A percentile compares a stretch with the other conserved stretches of the same genome.
These are phyloP conservation scores for Agriopis aurantiaria DNA, from an alignment of 2,888 invertebrate species.

Conservation along the genomic window DNA sequence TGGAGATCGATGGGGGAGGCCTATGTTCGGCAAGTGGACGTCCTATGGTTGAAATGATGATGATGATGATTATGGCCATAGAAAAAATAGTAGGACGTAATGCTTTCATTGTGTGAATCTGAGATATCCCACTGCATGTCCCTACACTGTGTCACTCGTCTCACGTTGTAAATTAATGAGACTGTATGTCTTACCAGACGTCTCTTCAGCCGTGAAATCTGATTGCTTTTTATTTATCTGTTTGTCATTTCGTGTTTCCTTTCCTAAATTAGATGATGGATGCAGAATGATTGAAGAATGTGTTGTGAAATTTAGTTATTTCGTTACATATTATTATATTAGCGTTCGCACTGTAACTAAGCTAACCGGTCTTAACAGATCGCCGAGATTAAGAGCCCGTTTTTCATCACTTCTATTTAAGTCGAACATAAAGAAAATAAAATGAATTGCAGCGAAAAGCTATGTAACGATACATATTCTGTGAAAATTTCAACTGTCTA, in stretches of 20 bases:
- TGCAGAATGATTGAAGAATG: constrained; percentile 9
- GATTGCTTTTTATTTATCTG: constrained; percentile 49
- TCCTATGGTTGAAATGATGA: too few species aligned
- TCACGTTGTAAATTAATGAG: constrained; percentile 55
- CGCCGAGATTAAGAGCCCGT: background rate
- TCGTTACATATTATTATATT: constrained; percentile 3
- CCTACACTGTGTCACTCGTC: constrained; percentile 38
- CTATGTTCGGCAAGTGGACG: too few species aligned
- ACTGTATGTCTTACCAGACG: constrained; percentile 51
- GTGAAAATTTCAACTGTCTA: too few species aligned
- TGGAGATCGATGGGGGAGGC: too few species aligned
- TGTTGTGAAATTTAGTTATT: constrained; percentile 13
- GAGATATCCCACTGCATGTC: constrained; percentile 3
- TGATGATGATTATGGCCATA: too few species aligned
- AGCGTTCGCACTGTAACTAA: background rate
- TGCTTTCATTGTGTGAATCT: background rate
- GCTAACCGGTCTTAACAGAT: background rate
- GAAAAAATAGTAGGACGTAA: too few species aligned
- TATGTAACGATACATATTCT: too few species aligned
- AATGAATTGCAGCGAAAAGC: too few species aligned
- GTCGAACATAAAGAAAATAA: too few species aligned
- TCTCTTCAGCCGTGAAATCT: constrained; percentile 51
- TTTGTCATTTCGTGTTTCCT: constrained; percentile 36
- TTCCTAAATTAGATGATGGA: constrained; percentile 38
- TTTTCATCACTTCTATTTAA: too few species aligned